Base-by-base conservation (phyloP, 2,888 invertebrate species). In the Trichogramma evanescens region DNA sequence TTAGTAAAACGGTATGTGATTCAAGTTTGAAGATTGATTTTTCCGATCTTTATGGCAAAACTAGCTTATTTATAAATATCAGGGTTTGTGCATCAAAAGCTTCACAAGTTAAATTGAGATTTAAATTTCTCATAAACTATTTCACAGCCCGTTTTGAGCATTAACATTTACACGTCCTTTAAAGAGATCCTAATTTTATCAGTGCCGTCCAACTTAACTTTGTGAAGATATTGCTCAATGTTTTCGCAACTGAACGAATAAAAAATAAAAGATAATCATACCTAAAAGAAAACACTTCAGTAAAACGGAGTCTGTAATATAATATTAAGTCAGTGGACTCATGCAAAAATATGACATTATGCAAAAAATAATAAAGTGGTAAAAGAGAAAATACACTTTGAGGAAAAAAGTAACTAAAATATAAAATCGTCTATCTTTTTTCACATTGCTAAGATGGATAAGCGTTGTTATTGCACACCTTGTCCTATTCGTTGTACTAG, bases 141-240 rank as follows among this genome's bases (percentile, higher is more conserved):
- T 57, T 44, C 49, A 58, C 56, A 63, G 44, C 62, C 59, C 64
- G 65, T 66, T 61, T 50, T 46, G 56, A 48, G 61, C 66, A 62
- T 65, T 66, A 56, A 71, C 67, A 66, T 71, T 71, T 13, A 13
- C 72, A 70, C 74, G 72, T 74, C 71, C 73, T 75, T 74, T 65
- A 67, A 72, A 71, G 70, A 73, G 69, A 75, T 76, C 74, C 76
- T 77, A 76, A 76, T 77, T 77, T 76, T 70, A 76, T 76, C 75
- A 76, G 72, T 76, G 76, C 77, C 77, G 77, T 78, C 77, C 77
- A 78, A 72, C 75, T 77, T 76, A 74, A 75, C 73, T 72, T 72
- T 70, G 73, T 74, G 74, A 76, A 72, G 71, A 76, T 76, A 75
- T 74, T 73, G 72, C 72, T 71, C 72, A 69, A 71, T 77, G 77